Evolutionary conservation across 1,140 invertebrate genomes (phyloP), one percentile per base, ranked within the genome.

Genomic region (Pseudomyrmex dendroicus): DNA sequence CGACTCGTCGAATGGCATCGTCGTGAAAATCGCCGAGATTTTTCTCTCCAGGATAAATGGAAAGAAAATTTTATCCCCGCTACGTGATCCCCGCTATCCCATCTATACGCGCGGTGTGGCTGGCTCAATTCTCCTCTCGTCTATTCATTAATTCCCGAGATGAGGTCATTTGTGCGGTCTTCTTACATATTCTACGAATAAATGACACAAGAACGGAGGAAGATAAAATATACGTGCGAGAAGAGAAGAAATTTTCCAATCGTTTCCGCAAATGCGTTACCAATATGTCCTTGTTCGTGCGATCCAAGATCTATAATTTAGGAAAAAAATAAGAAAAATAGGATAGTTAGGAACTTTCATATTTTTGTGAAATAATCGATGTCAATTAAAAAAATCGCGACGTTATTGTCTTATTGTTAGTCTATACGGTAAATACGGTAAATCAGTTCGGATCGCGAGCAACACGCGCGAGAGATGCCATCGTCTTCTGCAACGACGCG

Each of bases 141-240:
- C 61, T 64, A 54, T 84, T 73, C 59, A 67, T 83, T 84, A 80
- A 86, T 86, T 70, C 52, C 17, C 2, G 2, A 20, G 56, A 67
- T 22, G 25, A 66, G 8, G 10, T 35, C 48, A 80, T 80, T 80
- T 80, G 66, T 80, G 76, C 44, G 54, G 44, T 12, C 48, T 63
- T 59, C 72, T 73, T 82, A 74, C 70, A 64, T 64, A 82, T 62
- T 82, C 70, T 62, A 48, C 50, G 46, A 76, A 83, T 66, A 82
- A 66, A 48, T 64, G 52, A 35, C 48, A 20, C 13, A 63, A 48
- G 50, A 84, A 8, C 25, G 15, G 9, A 54, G 17, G 13, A 48
- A 52, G 25, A 54, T 17, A 52, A 12, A 54, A 25, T 1, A 35
- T 2, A 68, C 12, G 46, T 4, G 44, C 1, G n/a, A 8, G n/a